Base-by-base conservation (phyloP, 2,888 invertebrate genomes). In the Dioctria rufipes region DNA sequence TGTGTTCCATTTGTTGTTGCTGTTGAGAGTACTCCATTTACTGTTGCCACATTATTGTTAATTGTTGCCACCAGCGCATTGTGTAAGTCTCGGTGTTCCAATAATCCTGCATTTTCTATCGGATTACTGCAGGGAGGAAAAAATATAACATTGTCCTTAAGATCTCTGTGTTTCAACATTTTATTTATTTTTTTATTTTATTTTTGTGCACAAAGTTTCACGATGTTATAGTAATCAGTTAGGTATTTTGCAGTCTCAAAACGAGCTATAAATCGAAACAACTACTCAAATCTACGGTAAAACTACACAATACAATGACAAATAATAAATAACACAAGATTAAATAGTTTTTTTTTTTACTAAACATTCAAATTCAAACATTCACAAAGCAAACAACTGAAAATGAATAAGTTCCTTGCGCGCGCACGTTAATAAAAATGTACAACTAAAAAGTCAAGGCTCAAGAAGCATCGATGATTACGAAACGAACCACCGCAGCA, bases 121-220 rank as follows among this genome's bases (percentile, higher is more conserved):
- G 92, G 91, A 85, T 92, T 92, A 86, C 92, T 90, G 89, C 86
- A 87, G 87, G 86, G 90, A 86, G 87, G 82, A 86, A 71, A 81
- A 80, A 82, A 81, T 78, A 83, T 83, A 83, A 84, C 82, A 81
- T 82, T 81, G 66, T 81, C 80, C 46, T 81, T 80, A 63, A 80
- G 25, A 42, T 78, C 61, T 58, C 78, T 78, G 77, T 82, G 77
- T 54, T 78, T 80, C 13, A 81, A 63, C 80, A 81, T 81, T 63
- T 60, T 82, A 49, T 83, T n/a, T 75, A 67, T 46, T 58, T 73
- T 25, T 88, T 65, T n/a, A 43, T 46, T 13, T 65, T 3, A 13
- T 65, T 42, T 40, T 5, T 4, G 37, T 69, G 11, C 11, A 6
- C 25, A 25, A 25, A 25, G 25, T 25, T 25, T 25, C 25, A 25